A percentile compares a stretch with the other conserved stretches of the same genome.
phyloP scores from a whole-genome alignment of 2,888 invertebrate genomes.

The Tupiocoris notatus region DNA sequence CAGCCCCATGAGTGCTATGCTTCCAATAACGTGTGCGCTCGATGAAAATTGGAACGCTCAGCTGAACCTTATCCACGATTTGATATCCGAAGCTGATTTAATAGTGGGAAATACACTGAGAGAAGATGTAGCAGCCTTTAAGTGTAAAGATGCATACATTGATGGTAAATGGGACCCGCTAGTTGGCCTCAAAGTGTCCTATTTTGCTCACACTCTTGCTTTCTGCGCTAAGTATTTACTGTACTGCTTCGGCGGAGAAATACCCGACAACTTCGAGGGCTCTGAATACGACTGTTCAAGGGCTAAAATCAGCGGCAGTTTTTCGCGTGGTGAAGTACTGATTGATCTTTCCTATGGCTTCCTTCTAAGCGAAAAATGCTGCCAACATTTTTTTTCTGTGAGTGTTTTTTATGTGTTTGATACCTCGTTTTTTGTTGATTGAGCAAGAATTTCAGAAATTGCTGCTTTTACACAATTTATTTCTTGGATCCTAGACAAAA shows the following conservation, averaged over 20 bases:
- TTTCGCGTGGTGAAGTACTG: not conserved
- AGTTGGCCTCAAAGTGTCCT: not conserved
- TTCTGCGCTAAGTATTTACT: constrained; percentile 24
- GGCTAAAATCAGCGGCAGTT: constrained; percentile 1
- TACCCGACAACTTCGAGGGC: constrained; percentile 13
- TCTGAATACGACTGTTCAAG: constrained; percentile 16
- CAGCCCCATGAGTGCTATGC: not conserved
- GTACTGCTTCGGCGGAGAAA: not conserved
- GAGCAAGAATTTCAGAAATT: no score
- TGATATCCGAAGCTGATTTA: not conserved
- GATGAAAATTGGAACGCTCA: constrained; percentile 11
- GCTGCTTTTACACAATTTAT: no score
- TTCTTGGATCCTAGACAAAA: constrained; percentile 56
- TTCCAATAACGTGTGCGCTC: not conserved
- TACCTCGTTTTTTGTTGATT: no score
- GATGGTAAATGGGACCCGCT: constrained; percentile 20
- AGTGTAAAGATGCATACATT: not conserved
- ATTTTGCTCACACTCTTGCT: constrained; percentile 1
- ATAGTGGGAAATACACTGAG: constrained; percentile 3
- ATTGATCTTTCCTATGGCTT: not conserved
- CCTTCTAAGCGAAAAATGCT: not conserved
- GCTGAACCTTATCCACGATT: not conserved
- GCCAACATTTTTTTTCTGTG: constrained; percentile 4
- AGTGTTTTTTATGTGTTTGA: no score
- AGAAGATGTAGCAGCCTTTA: not conserved